A percentile compares a stretch with the other conserved stretches of the same genome.
phyloP scores from a whole-genome alignment of 1,140 invertebrate genomes.

The Temnothorax longispinosus region DNA sequence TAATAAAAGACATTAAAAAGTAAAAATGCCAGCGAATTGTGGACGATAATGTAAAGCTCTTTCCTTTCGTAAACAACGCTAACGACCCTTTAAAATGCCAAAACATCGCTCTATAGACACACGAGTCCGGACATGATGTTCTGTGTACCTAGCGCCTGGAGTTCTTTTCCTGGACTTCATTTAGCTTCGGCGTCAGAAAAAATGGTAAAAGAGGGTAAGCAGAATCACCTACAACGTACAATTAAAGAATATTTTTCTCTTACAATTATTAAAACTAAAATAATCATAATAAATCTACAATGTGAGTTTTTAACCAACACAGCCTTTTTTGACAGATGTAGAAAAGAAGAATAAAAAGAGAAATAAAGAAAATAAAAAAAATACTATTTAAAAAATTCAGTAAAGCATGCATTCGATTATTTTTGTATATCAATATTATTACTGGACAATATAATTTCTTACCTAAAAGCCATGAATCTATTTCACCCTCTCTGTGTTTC shows the following conservation, averaged over 20 bases:
- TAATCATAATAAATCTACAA: too few relatives aligned
- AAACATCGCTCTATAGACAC: background rate
- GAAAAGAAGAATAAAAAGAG: background rate
- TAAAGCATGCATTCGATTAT: background rate
- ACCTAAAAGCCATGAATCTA: background rate
- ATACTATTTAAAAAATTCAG: background rate
- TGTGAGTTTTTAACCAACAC: too few relatives aligned
- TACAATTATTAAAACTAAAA: too few relatives aligned
- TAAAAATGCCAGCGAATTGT: conserved; percentile 22
- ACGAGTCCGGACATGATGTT: conserved; percentile 3
- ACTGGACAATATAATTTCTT: background rate
- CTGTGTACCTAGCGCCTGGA: conserved; percentile 9
- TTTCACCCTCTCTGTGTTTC: conserved; percentile 8
- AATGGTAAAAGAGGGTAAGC: conserved; percentile 14
- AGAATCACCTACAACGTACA: conserved; percentile 16
- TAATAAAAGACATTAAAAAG: conserved; percentile 13
- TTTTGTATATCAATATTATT: conserved; percentile 6
- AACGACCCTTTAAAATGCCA: conserved; percentile 3
- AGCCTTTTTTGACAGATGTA: too few relatives aligned
- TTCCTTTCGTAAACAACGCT: conserved; percentile 33
- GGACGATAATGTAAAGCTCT: conserved; percentile 26
- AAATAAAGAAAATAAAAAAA: conserved; percentile 20
- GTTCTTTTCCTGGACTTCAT: conserved; percentile 1
- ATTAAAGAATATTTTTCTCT: background rate
- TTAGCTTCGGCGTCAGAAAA: conserved; percentile 22